These are phyloP conservation scores for Apodemia duryi DNA, from an alignment of 2,888 invertebrate species.

Conservation along the genomic window DNA sequence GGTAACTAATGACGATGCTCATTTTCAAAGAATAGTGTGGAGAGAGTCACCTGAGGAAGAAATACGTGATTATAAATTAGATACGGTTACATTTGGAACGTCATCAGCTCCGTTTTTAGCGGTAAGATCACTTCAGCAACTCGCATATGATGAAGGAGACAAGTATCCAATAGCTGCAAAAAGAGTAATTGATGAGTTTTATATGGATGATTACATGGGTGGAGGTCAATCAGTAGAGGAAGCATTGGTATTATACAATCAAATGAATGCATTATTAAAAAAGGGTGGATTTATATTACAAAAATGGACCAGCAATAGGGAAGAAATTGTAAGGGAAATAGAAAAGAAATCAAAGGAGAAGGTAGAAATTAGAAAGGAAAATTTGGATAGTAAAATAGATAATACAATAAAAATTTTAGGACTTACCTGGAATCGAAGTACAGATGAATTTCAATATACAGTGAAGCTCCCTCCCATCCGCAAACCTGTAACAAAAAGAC, in stretches of 20 bases:
- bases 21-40: constrained; percentile 28
- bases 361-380: neutral
- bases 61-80: constrained; percentile 18
- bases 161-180: constrained; percentile 25
- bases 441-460: constrained; percentile 21
- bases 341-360: neutral
- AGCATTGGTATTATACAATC: neutral
- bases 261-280: constrained; percentile 28
- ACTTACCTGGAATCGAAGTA: constrained; percentile 21
- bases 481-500: constrained; percentile 25
- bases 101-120: constrained; percentile 30
- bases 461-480: constrained; percentile 25
- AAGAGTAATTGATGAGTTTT: constrained; percentile 22
- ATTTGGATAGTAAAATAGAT: constrained; percentile 29
- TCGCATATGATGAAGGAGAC: constrained; percentile 24
- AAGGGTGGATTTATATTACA: constrained; percentile 35
- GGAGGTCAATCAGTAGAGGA: constrained; percentile 29
- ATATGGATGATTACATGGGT: constrained; percentile 32
- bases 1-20: constrained; percentile 13
- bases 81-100: constrained; percentile 29
- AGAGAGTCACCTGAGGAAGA: constrained; percentile 19
- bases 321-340: constrained; percentile 28
- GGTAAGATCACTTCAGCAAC: constrained; percentile 29
- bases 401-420: constrained; percentile 30
- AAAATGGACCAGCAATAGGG: constrained; percentile 26